Evolutionary conservation across 1,140 invertebrate species (phyloP).

Genomic region (Theocolax elegans): DNA sequence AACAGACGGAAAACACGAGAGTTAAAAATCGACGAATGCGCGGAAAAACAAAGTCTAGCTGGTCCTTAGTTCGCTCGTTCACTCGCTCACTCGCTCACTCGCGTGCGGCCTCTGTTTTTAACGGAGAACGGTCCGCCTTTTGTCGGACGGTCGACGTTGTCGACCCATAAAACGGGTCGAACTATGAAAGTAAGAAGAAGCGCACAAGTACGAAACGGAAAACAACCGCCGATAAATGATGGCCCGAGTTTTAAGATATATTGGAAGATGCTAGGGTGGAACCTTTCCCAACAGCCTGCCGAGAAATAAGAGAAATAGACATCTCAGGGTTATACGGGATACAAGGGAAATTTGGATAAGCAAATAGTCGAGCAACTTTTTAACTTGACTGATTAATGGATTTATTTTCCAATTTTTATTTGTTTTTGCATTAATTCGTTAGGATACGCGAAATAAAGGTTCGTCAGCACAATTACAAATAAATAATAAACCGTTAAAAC

Average conservation of each 20-base stretch:
- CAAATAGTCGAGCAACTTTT: not conserved
- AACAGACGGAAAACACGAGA: too few species aligned
- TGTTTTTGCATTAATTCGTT: not conserved
- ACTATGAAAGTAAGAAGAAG: conserved; percentile 22
- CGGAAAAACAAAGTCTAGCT: too few species aligned
- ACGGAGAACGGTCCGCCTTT: conserved; percentile 7
- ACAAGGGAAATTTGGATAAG: conserved; percentile 22
- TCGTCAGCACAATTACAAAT: too few species aligned
- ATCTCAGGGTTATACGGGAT: not conserved
- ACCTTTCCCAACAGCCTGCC: conserved; percentile 19
- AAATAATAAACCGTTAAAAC: too few species aligned
- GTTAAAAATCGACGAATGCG: too few species aligned
- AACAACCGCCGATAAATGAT: conserved; percentile 47
- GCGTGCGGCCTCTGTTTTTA: conserved; percentile 17
- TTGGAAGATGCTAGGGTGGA: conserved; percentile 28
- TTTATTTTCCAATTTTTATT: not conserved
- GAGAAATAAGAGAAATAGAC: conserved; percentile 28
- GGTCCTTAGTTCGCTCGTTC: too few species aligned
- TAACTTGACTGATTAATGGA: conserved; percentile 5
- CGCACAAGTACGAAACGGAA: conserved; percentile 43
- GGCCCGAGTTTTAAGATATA: conserved; percentile 46
- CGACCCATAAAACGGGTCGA: conserved; percentile 27
- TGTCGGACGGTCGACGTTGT: not conserved
- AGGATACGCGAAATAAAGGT: not conserved
- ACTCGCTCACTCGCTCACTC: not conserved